Evolutionary conservation across 35 echinoderm and acorn worm genomes (phyloP).

Genomic region (Chiridota heheva): DNA sequence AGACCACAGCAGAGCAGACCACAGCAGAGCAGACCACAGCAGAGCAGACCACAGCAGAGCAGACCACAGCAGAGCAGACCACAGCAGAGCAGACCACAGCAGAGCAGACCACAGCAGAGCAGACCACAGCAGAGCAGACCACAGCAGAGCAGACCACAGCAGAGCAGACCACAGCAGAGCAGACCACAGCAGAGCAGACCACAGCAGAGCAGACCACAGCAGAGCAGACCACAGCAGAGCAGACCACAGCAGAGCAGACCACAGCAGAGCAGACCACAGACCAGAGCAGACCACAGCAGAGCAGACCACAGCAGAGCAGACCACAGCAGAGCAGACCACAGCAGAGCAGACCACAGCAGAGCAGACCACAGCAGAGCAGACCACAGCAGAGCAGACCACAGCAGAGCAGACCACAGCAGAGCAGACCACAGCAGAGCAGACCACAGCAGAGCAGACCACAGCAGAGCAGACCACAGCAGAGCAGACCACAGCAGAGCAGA

Average conservation of each 20-base stretch:
- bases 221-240: slow-evolving; percentile 20
- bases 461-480: too few species aligned
- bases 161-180: slow-evolving; percentile 6
- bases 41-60: not conserved
- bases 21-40: not conserved
- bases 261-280: not conserved
- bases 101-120: slow-evolving; percentile 17
- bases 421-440: not conserved
- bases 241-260: slow-evolving; percentile 3
- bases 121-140: slow-evolving; percentile 4
- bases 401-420: not conserved
- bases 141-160: slow-evolving; percentile 9
- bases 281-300: not conserved
- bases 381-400: slow-evolving; percentile 5
- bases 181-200: slow-evolving; percentile 24
- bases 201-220: slow-evolving; percentile 20
- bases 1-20: not conserved
- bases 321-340: slow-evolving; percentile 20
- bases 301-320: not conserved
- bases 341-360: slow-evolving; percentile 3
- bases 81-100: not conserved
- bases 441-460: not conserved
- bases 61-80: not conserved
- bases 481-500: not conserved
- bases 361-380: not conserved